Conservation (phyloP, 2,113 vertebrate species). For the Potamarius usumacintae region DNA sequence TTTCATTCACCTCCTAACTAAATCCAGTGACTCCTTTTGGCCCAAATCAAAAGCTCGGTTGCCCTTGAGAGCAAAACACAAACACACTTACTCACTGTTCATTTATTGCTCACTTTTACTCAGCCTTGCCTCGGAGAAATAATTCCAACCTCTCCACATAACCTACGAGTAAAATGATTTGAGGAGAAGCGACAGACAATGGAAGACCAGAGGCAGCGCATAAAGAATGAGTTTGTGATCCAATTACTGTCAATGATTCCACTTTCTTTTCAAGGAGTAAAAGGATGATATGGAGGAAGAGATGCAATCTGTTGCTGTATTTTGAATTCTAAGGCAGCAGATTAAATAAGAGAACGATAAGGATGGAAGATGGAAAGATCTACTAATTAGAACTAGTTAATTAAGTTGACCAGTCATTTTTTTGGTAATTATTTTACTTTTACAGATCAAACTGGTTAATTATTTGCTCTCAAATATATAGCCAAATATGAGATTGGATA, state of each 20-base stretch:
- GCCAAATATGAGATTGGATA: not conserved
- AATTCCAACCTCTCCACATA: not conserved
- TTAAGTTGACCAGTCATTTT: not conserved
- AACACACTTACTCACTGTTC: conserved; percentile 49
- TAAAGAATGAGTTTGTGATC: conserved; percentile 15
- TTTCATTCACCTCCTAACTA: conserved; percentile 65
- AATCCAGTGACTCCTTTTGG: conserved; percentile 56
- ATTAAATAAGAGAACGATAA: not conserved
- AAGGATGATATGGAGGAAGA: not conserved
- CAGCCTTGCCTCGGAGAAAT: conserved; percentile 14
- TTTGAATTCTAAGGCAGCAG: not conserved
- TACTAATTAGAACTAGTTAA: not conserved
- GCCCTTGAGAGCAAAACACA: conserved; percentile 64
- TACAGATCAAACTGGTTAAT: not conserved
- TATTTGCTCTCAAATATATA: not conserved
- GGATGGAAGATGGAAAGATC: not conserved
- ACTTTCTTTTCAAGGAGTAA: conserved; percentile 11
- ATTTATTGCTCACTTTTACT: not conserved
- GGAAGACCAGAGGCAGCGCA: not conserved
- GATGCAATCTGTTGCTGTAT: not conserved
- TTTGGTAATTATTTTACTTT: not conserved
- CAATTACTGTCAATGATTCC: conserved; percentile 18
- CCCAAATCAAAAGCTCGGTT: conserved; percentile 43
- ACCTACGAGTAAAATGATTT: conserved; percentile 8
- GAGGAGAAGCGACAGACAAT: conserved; percentile 33